A percentile compares a stretch with the other conserved stretches of the same genome.
phyloP scores from a whole-genome alignment of 2,113 vertebrate genomes.

The Mastomys coucha region DNA sequence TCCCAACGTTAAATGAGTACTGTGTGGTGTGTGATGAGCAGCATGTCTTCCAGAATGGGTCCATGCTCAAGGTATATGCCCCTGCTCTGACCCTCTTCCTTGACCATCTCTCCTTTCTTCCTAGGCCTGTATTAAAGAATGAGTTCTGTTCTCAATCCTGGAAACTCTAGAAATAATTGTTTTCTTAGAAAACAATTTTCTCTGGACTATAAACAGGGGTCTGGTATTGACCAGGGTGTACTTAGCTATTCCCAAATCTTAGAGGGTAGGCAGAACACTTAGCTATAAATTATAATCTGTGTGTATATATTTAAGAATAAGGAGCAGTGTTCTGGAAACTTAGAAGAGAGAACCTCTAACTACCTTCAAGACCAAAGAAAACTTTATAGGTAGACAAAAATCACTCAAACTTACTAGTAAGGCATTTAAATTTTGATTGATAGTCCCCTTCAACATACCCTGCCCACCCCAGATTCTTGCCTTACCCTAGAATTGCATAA shows the following conservation, averaged over 20 bases:
- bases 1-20: conserved; percentile 98
- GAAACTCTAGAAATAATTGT: conserved; percentile 47
- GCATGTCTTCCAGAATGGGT: conserved; percentile 99
- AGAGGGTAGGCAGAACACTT: not conserved
- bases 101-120: not conserved
- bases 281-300: not conserved
- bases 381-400: not conserved
- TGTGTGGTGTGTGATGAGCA: conserved; percentile 99
- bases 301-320: not conserved
- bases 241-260: not conserved
- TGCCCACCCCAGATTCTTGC: not conserved
- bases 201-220: conserved; percentile 50
- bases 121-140: not conserved
- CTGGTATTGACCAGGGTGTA: not conserved
- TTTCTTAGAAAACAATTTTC: conserved; percentile 47
- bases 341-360: not conserved
- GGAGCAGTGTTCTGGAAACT: not conserved
- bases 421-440: conserved; percentile 19
- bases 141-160: not conserved
- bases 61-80: conserved; percentile 96
- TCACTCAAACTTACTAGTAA: not conserved
- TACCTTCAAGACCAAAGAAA: not conserved
- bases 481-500: not conserved
- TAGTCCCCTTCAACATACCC: not conserved
- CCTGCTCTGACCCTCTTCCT: not conserved